These are phyloP conservation scores for Pungitius pungitius DNA, from an alignment of 2,113 vertebrate species.

Conservation along the genomic window DNA sequence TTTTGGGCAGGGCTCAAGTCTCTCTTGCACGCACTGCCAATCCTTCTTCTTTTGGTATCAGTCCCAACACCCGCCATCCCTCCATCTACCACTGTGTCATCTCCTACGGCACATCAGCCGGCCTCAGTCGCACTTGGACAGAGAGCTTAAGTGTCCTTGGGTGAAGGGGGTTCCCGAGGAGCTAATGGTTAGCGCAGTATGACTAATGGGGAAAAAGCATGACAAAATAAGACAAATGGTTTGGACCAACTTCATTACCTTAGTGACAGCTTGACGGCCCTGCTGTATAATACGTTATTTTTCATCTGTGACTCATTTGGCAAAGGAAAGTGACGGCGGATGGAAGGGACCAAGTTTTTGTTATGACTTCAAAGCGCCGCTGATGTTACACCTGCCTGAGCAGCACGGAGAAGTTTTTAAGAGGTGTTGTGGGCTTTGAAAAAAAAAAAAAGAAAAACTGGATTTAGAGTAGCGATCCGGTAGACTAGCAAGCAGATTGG, in stretches of 20 bases:
- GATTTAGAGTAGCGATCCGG: slow-evolving; percentile 56
- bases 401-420: slow-evolving; percentile 62
- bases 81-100: slow-evolving; percentile 21
- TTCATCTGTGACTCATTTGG: slow-evolving; percentile 81
- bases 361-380: slow-evolving; percentile 64
- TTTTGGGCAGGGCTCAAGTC: slow-evolving; percentile 32
- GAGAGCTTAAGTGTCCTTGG: slow-evolving; percentile 81
- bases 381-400: slow-evolving; percentile 66
- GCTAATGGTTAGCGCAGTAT: slow-evolving; percentile 78
- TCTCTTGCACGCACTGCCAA: slow-evolving; percentile 11
- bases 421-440: slow-evolving; percentile 58
- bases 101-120: slow-evolving; percentile 56
- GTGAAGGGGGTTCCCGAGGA: slow-evolving; percentile 79
- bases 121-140: slow-evolving; percentile 65
- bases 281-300: slow-evolving; percentile 81
- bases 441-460: slow-evolving; percentile 63
- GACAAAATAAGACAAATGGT: slow-evolving; percentile 86
- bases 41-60: slow-evolving; percentile 45
- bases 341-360: slow-evolving; percentile 64
- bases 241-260: slow-evolving; percentile 84
- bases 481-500: slow-evolving; percentile 68
- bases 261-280: slow-evolving; percentile 80
- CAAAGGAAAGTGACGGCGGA: slow-evolving; percentile 67
- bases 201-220: slow-evolving; percentile 82
- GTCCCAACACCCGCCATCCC: slow-evolving; percentile 34